Evolutionary conservation across 2,888 invertebrate species (phyloP), one percentile per base, ranked within the genome.

Genomic region (Melikaiella ostensackeni): DNA sequence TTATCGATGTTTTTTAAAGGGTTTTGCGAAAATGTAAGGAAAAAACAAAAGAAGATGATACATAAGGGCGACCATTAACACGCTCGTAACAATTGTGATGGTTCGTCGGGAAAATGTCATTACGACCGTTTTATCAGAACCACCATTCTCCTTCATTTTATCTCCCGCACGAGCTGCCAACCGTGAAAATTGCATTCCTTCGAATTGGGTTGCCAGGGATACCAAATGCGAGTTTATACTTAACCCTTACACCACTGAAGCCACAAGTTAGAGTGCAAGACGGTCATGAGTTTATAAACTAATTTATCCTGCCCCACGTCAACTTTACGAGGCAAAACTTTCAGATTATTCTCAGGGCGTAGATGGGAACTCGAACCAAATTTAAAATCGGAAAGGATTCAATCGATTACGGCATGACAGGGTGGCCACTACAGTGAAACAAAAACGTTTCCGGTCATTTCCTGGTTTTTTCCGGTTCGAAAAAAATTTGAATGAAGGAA

Each of bases 251-350:
- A n/a, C 19, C 27, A 50, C 70, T 11, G 0, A 42, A 70, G 50
- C 46, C 46, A 50, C 70, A 70, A 46, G 27, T 11, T 70, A 46
- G 46, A 30, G 46, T 19, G 16, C 27, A 50, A 70, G 70, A 70
- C 13, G 50, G 46, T 50, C 30, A 70, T 46, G 9, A 70, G 46
- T 70, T 70, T 70, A 70, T 70, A 50, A 70, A 50, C 70, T 70
- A 70, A 70, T 70, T 70, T 70, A 70, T 70, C 70, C 50, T 50
- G 9, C 1, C n/a, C 8, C 46, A 30, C 30, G 30, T 70, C 21
- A 50, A 50, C 70, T 70, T 70, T 50, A 33, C 16, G 50, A 21
- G 19, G n/a, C 4, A 21, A 46, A 70, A 70, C n/a, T 50, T 50
- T n/a, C 3, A 19, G 6, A 50, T 70, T 50, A 70, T 70, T 50